A percentile compares a stretch with the other conserved stretches of the same genome.
phyloP scores from a whole-genome alignment of 2,888 invertebrate genomes.

The Tetropium fuscum region DNA sequence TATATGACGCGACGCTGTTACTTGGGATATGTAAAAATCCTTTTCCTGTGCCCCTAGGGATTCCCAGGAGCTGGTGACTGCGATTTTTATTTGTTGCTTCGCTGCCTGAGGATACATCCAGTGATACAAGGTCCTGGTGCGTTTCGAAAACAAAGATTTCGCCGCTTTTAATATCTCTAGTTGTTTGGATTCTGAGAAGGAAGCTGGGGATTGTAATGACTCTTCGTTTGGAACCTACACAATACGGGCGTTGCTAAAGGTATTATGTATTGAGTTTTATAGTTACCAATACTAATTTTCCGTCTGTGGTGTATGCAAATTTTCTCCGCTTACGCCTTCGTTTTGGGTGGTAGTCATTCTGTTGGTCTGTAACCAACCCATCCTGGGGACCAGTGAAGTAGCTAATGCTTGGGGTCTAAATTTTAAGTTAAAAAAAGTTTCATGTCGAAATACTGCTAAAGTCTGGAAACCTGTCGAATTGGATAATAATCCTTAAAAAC shows the following conservation, averaged over 20 bases:
- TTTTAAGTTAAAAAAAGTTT: not conserved
- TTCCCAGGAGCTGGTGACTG: slow-evolving; percentile 64
- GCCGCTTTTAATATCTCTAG: slow-evolving; percentile 64
- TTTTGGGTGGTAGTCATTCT: slow-evolving; percentile 23
- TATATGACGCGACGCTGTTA: slow-evolving; percentile 33
- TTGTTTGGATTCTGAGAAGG: slow-evolving; percentile 44
- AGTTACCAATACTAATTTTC: slow-evolving; percentile 37
- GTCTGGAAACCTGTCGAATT: no score
- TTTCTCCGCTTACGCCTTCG: slow-evolving; percentile 31
- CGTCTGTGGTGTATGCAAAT: slow-evolving; percentile 39
- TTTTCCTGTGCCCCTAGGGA: slow-evolving; percentile 62
- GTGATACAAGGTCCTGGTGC: slow-evolving; percentile 65
- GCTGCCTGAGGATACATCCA: slow-evolving; percentile 66
- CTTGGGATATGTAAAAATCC: slow-evolving; percentile 66
- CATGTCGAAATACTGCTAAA: no score
- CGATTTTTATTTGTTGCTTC: slow-evolving; percentile 63
- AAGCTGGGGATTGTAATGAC: slow-evolving; percentile 32
- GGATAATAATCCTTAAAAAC: no score
- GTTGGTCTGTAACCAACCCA: not conserved
- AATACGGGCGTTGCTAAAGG: not conserved
- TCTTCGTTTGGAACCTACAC: slow-evolving; percentile 37
- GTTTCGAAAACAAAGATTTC: slow-evolving; percentile 65
- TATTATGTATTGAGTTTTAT: not conserved
- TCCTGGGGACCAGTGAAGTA: slow-evolving; percentile 11
- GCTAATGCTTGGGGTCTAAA: not conserved